Evolutionary conservation across 2,888 invertebrate species (phyloP).

Genomic region (Drymonia ruficornis): DNA sequence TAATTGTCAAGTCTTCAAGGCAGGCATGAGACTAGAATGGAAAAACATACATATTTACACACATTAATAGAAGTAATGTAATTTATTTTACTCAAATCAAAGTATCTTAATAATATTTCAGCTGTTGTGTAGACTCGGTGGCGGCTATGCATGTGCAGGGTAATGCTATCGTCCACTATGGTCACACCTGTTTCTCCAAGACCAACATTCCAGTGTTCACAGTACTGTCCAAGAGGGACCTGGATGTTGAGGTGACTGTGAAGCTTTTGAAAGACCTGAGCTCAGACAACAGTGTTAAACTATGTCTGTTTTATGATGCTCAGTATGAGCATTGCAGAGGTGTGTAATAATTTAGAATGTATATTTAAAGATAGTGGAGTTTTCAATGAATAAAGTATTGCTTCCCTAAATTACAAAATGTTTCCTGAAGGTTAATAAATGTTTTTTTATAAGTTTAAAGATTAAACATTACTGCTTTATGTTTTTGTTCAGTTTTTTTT

Average conservation of each 20-base stretch:
- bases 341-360: constrained; percentile 39
- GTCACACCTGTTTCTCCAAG: constrained; percentile 94
- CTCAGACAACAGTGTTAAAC: constrained; percentile 54
- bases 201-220: constrained; percentile 90
- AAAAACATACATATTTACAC: no score
- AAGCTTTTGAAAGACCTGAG: constrained; percentile 47
- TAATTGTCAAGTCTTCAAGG: no score
- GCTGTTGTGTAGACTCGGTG: constrained; percentile 95
- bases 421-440: no score
- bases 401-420: no score
- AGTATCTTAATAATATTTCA: constrained; percentile 63
- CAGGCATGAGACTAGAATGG: no score
- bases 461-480: no score
- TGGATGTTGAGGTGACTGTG: constrained; percentile 77
- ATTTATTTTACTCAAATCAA: background rate
- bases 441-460: no score
- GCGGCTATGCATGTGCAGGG: constrained; percentile 95
- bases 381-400: background rate
- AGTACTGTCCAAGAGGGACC: constrained; percentile 86
- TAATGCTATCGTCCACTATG: constrained; percentile 96
- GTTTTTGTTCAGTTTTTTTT: no score
- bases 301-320: constrained; percentile 88
- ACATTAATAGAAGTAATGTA: no score
- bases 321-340: constrained; percentile 87
- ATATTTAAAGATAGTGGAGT: background rate